Conservation (phyloP, 2,888 invertebrate genomes). For the Myopa tessellatipennis region DNA sequence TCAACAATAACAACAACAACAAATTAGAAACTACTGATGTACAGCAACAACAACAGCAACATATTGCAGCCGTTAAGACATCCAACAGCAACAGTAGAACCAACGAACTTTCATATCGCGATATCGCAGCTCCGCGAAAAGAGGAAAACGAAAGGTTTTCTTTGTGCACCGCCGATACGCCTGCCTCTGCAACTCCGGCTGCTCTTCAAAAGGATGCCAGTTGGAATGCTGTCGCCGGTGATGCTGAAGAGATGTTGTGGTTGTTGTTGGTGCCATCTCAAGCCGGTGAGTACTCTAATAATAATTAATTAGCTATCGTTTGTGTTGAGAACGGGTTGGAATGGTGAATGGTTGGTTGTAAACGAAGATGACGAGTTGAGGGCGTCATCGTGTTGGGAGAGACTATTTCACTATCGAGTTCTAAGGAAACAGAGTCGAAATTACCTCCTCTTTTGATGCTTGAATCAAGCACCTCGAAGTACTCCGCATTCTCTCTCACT, state of each 20-base stretch:
- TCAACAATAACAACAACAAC: slow-evolving; percentile 40
- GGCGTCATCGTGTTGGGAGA: too few species aligned
- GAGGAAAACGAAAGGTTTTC: neutral
- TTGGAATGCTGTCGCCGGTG: neutral
- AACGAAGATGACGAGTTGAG: too few species aligned
- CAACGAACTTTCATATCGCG: neutral
- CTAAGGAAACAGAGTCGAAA: too few species aligned
- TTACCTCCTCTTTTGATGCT: too few species aligned
- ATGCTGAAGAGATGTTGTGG: neutral
- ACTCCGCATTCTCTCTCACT: too few species aligned
- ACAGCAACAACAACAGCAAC: neutral
- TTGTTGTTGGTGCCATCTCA: neutral
- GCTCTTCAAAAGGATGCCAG: neutral
- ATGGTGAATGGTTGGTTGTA: too few species aligned
- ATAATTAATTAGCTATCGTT: slow-evolving; percentile 23
- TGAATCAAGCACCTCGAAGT: too few species aligned
- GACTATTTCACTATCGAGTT: too few species aligned
- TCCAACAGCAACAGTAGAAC: neutral
- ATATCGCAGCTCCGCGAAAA: neutral
- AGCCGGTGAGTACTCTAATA: slow-evolving; percentile 18
- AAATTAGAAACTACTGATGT: neutral
- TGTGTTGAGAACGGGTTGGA: neutral
- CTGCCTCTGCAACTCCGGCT: neutral
- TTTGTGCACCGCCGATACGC: neutral
- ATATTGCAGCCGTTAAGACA: neutral